These are phyloP conservation scores for Sipha flava DNA, from an alignment of 1,140 invertebrate species.

Conservation along the genomic window DNA sequence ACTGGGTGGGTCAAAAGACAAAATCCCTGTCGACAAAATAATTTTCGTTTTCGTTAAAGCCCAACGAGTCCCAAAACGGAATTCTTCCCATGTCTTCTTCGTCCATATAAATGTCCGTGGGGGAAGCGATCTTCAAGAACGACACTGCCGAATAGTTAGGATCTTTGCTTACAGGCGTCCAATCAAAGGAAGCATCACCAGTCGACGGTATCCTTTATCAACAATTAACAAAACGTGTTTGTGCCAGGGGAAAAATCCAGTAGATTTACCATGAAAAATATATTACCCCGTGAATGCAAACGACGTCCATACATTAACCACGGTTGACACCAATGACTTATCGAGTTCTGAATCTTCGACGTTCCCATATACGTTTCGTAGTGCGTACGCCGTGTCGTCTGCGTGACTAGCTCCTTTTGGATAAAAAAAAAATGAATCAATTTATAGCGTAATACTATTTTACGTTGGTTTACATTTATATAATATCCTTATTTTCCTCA, in stretches of 20 bases:
- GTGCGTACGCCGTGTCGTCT: slow-evolving; percentile 36
- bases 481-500: background rate
- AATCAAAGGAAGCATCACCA: background rate
- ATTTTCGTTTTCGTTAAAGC: slow-evolving; percentile 31
- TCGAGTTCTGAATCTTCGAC: slow-evolving; percentile 6
- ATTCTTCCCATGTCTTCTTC: slow-evolving; percentile 11
- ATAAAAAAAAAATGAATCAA: background rate
- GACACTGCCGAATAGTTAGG: background rate
- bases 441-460: background rate
- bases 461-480: background rate
- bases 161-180: slow-evolving; percentile 27
- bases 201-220: background rate
- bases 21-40: no score
- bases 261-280: no score
- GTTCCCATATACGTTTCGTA: background rate
- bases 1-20: no score
- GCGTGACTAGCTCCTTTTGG: slow-evolving; percentile 38
- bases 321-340: background rate
- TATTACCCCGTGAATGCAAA: slow-evolving; percentile 33
- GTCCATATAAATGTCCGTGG: background rate
- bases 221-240: no score
- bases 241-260: no score
- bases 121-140: slow-evolving; percentile 25
- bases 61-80: slow-evolving; percentile 34
- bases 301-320: slow-evolving; percentile 29